Percentiles rank a stretch among this genome's conserved stretches.
Conservation (phyloP, 2,797 vertebrate genomes). For the Arrhamphus sclerolepis region DNA sequence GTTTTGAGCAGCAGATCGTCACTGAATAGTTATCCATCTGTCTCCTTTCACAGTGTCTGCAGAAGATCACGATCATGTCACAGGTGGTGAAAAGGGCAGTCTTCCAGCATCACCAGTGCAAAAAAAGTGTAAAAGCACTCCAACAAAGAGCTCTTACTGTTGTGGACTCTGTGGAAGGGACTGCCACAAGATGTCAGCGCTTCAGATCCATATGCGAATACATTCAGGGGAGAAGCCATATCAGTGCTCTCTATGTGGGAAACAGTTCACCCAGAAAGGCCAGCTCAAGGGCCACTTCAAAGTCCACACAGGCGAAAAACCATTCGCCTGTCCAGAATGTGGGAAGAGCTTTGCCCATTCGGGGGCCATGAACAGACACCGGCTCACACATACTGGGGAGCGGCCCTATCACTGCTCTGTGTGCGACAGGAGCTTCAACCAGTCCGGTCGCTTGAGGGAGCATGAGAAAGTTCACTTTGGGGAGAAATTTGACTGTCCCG, state of each 20-base stretch:
- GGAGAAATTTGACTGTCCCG: conserved; percentile 76
- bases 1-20: too few relatives aligned
- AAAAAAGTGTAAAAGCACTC: conserved; percentile 15
- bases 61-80: conserved; percentile 12
- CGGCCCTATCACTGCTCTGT: conserved; percentile 72
- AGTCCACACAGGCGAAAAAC: conserved; percentile 77
- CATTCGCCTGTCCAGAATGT: conserved; percentile 73
- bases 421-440: conserved; percentile 75
- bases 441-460: conserved; percentile 74
- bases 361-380: conserved; percentile 76
- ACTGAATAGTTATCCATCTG: conserved; percentile 1
- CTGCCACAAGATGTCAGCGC: conserved; percentile 79
- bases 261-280: conserved; percentile 79
- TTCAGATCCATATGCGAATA: conserved; percentile 80
- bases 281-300: conserved; percentile 79
- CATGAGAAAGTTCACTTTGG: conserved; percentile 77
- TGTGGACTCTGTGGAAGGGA: conserved; percentile 77
- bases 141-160: conserved; percentile 66
- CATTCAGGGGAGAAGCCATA: conserved; percentile 93
- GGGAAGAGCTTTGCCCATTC: conserved; percentile 78
- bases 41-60: conserved; percentile 30
- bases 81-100: conserved; percentile 26
- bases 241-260: conserved; percentile 79
- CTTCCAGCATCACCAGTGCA: conserved; percentile 21
- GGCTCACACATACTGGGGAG: conserved; percentile 76